Percentiles rank a stretch among this genome's conserved stretches.
Evolutionary conservation across 2,113 vertebrate species (phyloP).

Genomic region (Leucosticte australis): DNA sequence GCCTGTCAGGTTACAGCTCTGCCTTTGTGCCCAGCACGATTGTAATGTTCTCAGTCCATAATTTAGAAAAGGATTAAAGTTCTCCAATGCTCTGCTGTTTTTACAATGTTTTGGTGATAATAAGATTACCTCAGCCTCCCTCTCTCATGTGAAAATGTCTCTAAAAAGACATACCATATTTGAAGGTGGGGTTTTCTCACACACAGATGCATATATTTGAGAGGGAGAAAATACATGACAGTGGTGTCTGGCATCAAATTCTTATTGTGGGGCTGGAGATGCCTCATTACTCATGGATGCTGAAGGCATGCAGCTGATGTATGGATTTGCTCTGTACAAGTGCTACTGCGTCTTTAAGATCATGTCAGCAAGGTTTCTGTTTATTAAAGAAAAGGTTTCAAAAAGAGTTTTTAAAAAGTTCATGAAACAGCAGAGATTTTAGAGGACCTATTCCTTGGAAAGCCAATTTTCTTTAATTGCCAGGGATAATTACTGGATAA

Average conservation of each 20-base stretch:
- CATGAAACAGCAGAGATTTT: not conserved
- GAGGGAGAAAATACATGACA: constrained; percentile 12
- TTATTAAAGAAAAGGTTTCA: not conserved
- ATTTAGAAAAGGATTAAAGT: constrained; percentile 72
- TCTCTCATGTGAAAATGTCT: constrained; percentile 38
- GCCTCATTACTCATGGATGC: constrained; percentile 3
- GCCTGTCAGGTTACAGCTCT: constrained; percentile 67
- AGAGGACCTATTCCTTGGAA: not conserved
- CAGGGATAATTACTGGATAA: not conserved
- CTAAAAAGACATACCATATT: constrained; percentile 21
- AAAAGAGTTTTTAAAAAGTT: not conserved
- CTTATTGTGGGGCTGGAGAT: not conserved
- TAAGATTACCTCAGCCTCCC: constrained; percentile 57
- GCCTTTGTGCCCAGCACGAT: constrained; percentile 77
- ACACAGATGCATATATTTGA: constrained; percentile 24
- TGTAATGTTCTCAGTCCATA: constrained; percentile 83
- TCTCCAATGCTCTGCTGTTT: constrained; percentile 49
- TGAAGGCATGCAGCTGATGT: not conserved
- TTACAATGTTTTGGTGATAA: constrained; percentile 56
- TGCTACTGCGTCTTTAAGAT: not conserved
- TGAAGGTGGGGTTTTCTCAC: constrained; percentile 58
- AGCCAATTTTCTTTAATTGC: not conserved
- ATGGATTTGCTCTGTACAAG: not conserved
- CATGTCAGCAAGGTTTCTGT: not conserved
- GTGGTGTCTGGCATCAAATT: not conserved